Evolutionary conservation across 1,140 invertebrate genomes (phyloP), one percentile per base, ranked within the genome.

Genomic region (Tetragnatha versicolor): DNA sequence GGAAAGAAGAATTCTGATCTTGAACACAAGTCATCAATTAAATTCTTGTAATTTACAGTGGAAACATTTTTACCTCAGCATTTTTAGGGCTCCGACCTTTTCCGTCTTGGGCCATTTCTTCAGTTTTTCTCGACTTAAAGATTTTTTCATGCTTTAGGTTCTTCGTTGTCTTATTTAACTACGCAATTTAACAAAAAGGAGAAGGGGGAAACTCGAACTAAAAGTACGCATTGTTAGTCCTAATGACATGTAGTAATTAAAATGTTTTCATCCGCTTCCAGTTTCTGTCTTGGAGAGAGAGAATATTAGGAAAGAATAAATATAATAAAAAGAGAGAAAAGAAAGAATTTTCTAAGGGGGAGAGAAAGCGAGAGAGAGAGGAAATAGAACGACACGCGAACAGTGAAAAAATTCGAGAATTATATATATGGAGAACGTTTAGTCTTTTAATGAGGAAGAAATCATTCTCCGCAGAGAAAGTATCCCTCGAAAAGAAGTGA

Each of bases 161-260:
- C 1, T 22, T 22, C 58, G 25, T 17, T 22, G 37, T 25, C 20
- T 47, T 47, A 29, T 47, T 68, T 68, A 47, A 47, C 39, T 68
- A 27, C 31, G 42, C 42, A 47, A 68, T 68, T 68, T 47, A 17
- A 29, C 10, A 9, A 20, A 12, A 22, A 2, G 42, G 20, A 17
- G 42, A 3, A 17, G 20, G 12, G 35, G 17, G 22, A 29, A 65
- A 37, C 33, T 9, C 12, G 55, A 14, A 14, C 3, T 47, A 68
- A 68, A 68, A 68, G 63, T 68, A 27, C 45, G 63, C 39, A 68
- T 68, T 68, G 63, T 68, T 68, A 68, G 33, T 33, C n/a, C 45
- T 68, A 68, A 68, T 68, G 63, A 68, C 63, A n/a, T 68, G 12
- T 45, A 49, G 63, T 68, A 68, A 68, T 68, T 68, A 68, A 68